Evolutionary conservation across 2,888 invertebrate genomes (phyloP).

Genomic region (Venusia cambrica): DNA sequence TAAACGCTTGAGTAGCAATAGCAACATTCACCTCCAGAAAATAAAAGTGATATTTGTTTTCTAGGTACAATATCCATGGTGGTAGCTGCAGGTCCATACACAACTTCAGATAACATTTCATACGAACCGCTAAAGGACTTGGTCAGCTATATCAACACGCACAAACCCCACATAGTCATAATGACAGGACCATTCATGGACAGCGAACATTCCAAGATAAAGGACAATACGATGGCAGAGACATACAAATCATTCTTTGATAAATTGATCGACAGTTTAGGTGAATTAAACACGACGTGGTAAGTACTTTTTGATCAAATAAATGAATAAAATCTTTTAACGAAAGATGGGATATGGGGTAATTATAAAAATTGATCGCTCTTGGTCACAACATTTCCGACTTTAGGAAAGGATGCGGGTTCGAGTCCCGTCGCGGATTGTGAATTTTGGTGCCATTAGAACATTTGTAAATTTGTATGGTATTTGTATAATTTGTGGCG

Average conservation of each 20-base stretch:
- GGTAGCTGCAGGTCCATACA: constrained; percentile 92
- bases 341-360: too few species aligned
- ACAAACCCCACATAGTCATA: constrained; percentile 89
- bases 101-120: constrained; percentile 86
- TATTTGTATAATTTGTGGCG: too few species aligned
- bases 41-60: too few species aligned
- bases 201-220: constrained; percentile 83
- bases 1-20: too few species aligned
- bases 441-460: too few species aligned
- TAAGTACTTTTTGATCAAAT: constrained; percentile 47
- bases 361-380: too few species aligned
- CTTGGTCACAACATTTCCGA: too few species aligned
- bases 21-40: too few species aligned
- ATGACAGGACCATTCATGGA: constrained; percentile 94
- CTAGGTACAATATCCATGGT: constrained; percentile 83
- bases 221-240: constrained; percentile 82
- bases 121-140: constrained; percentile 92
- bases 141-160: constrained; percentile 82
- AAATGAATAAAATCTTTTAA: too few species aligned
- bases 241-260: constrained; percentile 89
- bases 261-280: constrained; percentile 84
- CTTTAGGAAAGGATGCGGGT: too few species aligned
- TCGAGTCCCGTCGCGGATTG: too few species aligned
- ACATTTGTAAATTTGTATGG: too few species aligned
- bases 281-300: constrained; percentile 79